phyloP scores from a whole-genome alignment of 2,797 vertebrate genomes.

The Moxostoma hubbsi region DNA sequence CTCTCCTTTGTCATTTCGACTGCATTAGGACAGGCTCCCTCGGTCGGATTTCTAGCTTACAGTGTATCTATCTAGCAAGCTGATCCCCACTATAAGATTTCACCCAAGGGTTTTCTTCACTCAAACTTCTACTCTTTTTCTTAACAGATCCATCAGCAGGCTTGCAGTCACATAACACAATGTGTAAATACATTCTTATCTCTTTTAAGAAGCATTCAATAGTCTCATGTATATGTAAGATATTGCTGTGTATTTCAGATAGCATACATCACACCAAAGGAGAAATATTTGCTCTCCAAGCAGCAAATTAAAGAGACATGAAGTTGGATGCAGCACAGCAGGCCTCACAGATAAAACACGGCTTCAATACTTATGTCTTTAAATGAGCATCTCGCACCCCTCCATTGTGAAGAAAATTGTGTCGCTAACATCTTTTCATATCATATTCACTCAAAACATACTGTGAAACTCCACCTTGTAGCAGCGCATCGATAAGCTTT shows the following conservation, averaged over 20 bases:
- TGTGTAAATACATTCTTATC: conserved; percentile 39
- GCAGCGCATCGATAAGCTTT: conserved; percentile 77
- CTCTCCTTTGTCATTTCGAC: conserved; percentile 17
- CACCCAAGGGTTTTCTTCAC: conserved; percentile 11
- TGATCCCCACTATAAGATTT: conserved; percentile 13
- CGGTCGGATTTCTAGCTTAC: not conserved
- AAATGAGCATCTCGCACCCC: conserved; percentile 76
- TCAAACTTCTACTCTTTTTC: not conserved
- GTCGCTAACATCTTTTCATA: conserved; percentile 80
- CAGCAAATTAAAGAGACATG: conserved; percentile 70
- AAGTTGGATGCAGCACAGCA: conserved; percentile 77
- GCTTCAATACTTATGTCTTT: conserved; percentile 78
- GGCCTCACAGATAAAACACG: conserved; percentile 71
- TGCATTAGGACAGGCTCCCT: conserved; percentile 10
- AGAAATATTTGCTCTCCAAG: conserved; percentile 41
- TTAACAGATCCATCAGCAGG: not conserved
- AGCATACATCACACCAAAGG: conserved; percentile 37
- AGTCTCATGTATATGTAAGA: conserved; percentile 26
- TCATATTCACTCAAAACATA: conserved; percentile 78
- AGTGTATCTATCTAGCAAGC: not conserved
- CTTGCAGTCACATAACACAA: conserved; percentile 7
- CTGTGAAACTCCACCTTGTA: conserved; percentile 79
- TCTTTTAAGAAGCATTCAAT: not conserved
- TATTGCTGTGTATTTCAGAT: conserved; percentile 24
- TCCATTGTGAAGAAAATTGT: conserved; percentile 79